Evolutionary conservation across 2,888 invertebrate genomes (phyloP).

Genomic region (Nipponacmea schrenckii): DNA sequence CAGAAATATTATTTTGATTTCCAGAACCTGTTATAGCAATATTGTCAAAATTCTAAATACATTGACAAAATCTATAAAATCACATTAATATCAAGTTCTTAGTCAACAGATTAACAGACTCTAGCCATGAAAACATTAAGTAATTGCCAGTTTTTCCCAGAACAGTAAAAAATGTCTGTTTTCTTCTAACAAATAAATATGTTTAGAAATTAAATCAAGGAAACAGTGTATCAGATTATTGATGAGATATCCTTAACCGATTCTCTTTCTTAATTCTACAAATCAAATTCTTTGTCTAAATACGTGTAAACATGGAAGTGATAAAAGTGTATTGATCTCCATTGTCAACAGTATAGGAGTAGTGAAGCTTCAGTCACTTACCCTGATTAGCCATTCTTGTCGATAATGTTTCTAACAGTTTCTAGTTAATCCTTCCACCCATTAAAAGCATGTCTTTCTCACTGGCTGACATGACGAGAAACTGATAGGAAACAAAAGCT

Average conservation of each 20-base stretch:
- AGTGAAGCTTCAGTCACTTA: not conserved
- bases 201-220: not conserved
- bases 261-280: not conserved
- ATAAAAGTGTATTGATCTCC: not conserved
- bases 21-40: too few species aligned
- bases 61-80: too few species aligned
- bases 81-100: too few species aligned
- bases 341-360: too few species aligned
- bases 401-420: too few species aligned
- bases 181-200: not conserved
- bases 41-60: too few species aligned
- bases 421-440: not conserved
- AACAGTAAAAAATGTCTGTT: too few species aligned
- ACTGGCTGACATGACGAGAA: not conserved
- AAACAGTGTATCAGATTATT: not conserved
- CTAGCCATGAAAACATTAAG: too few species aligned
- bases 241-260: not conserved
- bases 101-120: too few species aligned
- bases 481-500: not conserved
- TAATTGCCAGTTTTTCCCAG: too few species aligned
- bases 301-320: not conserved
- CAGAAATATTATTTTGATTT: too few species aligned
- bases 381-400: not conserved
- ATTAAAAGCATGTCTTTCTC: conserved; percentile 2
- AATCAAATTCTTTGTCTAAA: conserved; percentile 7